Conservation (phyloP, 2,888 invertebrate species). For the Metacarcinus magister region DNA sequence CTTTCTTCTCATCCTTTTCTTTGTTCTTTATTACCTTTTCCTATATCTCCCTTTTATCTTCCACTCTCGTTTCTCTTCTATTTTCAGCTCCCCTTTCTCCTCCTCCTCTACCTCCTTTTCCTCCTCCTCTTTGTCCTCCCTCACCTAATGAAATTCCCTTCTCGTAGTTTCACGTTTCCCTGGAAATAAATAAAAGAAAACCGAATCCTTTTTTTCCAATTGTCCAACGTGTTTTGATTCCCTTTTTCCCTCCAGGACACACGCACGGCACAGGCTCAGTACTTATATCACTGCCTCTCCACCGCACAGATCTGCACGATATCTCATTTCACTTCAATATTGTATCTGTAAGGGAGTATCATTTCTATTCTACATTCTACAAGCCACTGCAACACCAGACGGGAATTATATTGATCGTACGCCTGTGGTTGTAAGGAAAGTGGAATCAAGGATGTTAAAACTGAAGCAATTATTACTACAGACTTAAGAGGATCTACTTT, state of each 20-base stretch:
- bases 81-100: neutral
- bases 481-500: too few species aligned
- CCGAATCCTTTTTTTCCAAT: neutral
- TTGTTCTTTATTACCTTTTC: neutral
- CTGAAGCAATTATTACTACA: too few species aligned
- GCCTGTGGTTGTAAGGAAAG: too few species aligned
- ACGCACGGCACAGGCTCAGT: neutral
- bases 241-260: neutral
- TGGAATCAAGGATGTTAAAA: too few species aligned
- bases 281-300: too few species aligned
- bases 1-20: neutral
- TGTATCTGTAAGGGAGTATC: too few species aligned
- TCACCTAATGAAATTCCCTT: neutral
- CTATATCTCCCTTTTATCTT: neutral
- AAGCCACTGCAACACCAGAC: too few species aligned
- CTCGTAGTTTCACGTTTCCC: neutral
- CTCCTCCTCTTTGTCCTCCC: neutral
- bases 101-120: neutral
- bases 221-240: neutral
- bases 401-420: too few species aligned
- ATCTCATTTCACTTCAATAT: too few species aligned
- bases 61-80: neutral
- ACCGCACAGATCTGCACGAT: too few species aligned
- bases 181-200: neutral
- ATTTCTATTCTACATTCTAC: too few species aligned